phyloP scores from a whole-genome alignment of 2,113 vertebrate genomes.

The Diphyllodes magnificus region DNA sequence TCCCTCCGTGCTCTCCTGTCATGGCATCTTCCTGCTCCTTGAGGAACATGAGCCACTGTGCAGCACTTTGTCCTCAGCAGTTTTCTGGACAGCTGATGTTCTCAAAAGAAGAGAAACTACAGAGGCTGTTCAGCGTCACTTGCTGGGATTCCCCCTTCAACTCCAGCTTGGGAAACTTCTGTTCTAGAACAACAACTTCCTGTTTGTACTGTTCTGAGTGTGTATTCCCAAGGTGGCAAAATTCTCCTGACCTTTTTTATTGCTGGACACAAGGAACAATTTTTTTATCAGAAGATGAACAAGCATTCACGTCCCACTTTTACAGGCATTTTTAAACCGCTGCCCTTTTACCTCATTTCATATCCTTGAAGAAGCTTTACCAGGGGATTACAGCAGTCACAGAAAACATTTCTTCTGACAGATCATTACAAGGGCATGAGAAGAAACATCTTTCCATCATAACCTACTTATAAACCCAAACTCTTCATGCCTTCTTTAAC shows the following conservation, averaged over 20 bases:
- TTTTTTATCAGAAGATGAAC: not conserved
- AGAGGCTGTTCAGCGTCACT: not conserved
- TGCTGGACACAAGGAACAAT: not conserved
- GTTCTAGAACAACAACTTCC: not conserved
- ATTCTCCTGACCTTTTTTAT: not conserved
- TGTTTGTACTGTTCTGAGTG: not conserved
- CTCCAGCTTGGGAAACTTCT: not conserved
- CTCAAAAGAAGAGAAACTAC: slow-evolving; percentile 4
- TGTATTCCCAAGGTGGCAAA: not conserved
- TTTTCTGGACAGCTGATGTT: slow-evolving; percentile 25
- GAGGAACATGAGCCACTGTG: not conserved
- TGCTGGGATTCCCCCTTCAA: not conserved
- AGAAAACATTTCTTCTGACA: slow-evolving; percentile 21
- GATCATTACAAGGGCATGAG: not conserved
- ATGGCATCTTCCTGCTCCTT: not conserved
- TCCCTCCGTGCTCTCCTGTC: not conserved
- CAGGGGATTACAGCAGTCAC: not conserved
- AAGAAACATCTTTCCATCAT: not conserved
- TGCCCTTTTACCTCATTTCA: not conserved
- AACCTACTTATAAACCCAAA: not conserved
- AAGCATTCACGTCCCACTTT: not conserved
- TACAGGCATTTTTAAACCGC: slow-evolving; percentile 17
- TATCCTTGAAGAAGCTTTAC: not conserved
- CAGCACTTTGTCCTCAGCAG: slow-evolving; percentile 45
- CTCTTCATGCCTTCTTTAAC: not conserved